Base-by-base conservation (phyloP, 2,797 vertebrate species). In the Tympanoctomys barrerae region DNA sequence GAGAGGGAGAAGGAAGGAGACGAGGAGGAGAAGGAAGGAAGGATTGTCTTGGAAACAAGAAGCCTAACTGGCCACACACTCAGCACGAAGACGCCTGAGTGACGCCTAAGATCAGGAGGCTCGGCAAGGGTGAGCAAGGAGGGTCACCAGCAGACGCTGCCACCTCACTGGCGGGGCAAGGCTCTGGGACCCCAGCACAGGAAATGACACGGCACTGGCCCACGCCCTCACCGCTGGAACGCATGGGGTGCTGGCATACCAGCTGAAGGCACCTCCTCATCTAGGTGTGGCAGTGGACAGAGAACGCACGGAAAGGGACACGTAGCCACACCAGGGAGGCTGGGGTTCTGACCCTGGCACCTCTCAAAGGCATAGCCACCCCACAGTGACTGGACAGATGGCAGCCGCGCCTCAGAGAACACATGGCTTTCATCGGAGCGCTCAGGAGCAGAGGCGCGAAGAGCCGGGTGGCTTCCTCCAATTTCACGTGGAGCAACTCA, bases 11-110 rank as follows among this genome's bases (percentile, higher is more conserved):
- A n/a, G 33, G 66, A 31, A 73, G 19, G 19, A 24, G 21, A 22
- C 3, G 5, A 73, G 39, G 24, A 39, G 24, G 6, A 7, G 71
- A 5, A 13, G 19, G 39, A 22, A 28, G 1, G 18, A 16, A 26
- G 19, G 14, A 24, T 10, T 6, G 24, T 26, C 62, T 2, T 26
- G 36, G 26, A n/a, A 22, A 26, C 36, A 59, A 46, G 18, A 77
- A 39, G 21, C 24, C 28, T 0, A 3, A 12, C 0, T 2, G 18
- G 14, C n/a, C 11, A 1, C 1, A 4, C 6, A n/a, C n/a, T 14
- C 26, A 6, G 10, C 1, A 8, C 6, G 9, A 49, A 81, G 33
- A 16, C 31, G 64, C 21, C 14, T 7, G 16, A 2, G 13, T 26
- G 24, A 46, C 24, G 24, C 79, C 68, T 18, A 22, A 49, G 49